These are phyloP conservation scores for Scaptomyza tumidula DNA, from an alignment of 2,888 invertebrate species.

Conservation along the genomic window DNA sequence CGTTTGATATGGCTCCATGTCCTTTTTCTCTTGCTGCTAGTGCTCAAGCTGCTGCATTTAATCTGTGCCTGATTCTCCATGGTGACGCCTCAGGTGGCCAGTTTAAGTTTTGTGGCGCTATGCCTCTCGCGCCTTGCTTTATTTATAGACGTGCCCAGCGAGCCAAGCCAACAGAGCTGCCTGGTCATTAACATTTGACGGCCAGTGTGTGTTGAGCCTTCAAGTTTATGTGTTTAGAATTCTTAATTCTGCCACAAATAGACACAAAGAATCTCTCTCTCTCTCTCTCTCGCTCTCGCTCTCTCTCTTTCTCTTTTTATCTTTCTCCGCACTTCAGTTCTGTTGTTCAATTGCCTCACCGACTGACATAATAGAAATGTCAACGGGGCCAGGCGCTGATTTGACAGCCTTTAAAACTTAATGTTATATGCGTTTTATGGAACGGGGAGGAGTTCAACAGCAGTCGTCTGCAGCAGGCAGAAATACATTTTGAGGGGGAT, in stretches of 20 bases:
- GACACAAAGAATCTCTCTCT: conserved; percentile 4
- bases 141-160: conserved; percentile 51
- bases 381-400: conserved; percentile 66
- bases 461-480: conserved; percentile 4
- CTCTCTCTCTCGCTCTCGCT: background rate
- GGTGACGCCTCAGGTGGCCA: conserved; percentile 56
- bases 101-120: conserved; percentile 33
- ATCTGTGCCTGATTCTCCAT: conserved; percentile 66
- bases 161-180: conserved; percentile 12
- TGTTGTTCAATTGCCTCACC: conserved; percentile 63
- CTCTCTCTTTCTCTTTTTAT: background rate
- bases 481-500: conserved; percentile 8
- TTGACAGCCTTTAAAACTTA: conserved; percentile 56
- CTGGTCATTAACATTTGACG: conserved; percentile 73
- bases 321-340: background rate
- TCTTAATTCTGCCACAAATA: conserved; percentile 53
- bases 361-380: conserved; percentile 82
- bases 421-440: background rate
- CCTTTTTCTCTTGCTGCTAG: background rate
- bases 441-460: background rate
- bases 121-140: conserved; percentile 21
- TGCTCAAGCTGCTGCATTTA: conserved; percentile 32
- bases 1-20: conserved; percentile 42
- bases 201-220: conserved; percentile 21
- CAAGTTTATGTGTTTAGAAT: conserved; percentile 59